These are phyloP conservation scores for Eciton burchellii DNA, from an alignment of 1,140 invertebrate species.

Conservation along the genomic window DNA sequence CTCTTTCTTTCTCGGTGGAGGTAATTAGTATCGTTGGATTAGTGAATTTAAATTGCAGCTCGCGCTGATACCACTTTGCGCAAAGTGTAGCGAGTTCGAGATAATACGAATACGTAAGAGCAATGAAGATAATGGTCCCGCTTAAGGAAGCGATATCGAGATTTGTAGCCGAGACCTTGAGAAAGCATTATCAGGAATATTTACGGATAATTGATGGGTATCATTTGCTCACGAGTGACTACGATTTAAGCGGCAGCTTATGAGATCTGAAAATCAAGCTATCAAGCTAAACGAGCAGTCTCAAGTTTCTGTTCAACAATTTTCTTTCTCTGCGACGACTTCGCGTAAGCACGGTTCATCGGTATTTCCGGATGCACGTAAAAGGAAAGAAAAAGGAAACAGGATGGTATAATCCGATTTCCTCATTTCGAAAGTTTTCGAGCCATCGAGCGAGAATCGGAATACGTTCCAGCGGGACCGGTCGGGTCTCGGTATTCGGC, in stretches of 20 bases:
- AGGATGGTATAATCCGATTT: conserved; percentile 50
- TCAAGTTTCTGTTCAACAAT: too few species aligned
- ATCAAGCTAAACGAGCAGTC: too few species aligned
- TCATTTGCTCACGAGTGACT: too few species aligned
- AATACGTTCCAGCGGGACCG: conserved; percentile 48
- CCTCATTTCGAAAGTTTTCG: conserved; percentile 58
- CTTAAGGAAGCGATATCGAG: background rate
- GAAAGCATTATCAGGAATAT: too few species aligned
- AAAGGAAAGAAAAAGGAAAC: conserved; percentile 21
- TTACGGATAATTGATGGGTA: too few species aligned
- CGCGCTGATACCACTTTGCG: conserved; percentile 13
- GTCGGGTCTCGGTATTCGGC: conserved; percentile 57
- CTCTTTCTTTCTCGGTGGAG: background rate
- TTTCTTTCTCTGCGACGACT: background rate
- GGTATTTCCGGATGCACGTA: background rate
- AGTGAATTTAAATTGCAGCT: conserved; percentile 55
- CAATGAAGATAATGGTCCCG: background rate
- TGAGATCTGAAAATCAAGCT: too few species aligned
- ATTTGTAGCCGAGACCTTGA: background rate
- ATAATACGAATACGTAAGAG: background rate
- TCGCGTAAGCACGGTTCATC: background rate
- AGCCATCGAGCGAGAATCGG: conserved; percentile 58
- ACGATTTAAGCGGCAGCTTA: too few species aligned
- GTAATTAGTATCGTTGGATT: conserved; percentile 56
- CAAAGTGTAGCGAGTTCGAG: background rate